A percentile compares a stretch with the other conserved stretches of the same genome.
phyloP scores from a whole-genome alignment of 2,888 invertebrate genomes.

The Amblyteles armatorius region DNA sequence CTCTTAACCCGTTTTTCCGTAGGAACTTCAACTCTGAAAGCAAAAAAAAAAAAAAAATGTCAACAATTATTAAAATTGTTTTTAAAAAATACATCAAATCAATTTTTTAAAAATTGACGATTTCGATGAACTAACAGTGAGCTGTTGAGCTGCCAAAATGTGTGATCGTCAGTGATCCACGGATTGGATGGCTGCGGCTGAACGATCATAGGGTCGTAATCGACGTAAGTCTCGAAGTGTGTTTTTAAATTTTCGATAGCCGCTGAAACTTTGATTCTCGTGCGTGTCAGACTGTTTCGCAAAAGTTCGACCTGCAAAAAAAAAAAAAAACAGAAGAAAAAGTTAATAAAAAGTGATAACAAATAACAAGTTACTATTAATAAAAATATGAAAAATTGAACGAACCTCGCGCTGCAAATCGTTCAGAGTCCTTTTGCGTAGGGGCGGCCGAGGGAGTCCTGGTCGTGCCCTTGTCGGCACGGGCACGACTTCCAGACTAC shows the following conservation, averaged over 20 bases:
- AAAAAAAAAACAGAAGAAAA: neutral
- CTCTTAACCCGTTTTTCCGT: slow-evolving; percentile 97
- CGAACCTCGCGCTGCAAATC: slow-evolving; percentile 92
- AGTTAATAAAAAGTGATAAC: neutral
- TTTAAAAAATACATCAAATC: neutral
- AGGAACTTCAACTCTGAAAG: slow-evolving; percentile 94
- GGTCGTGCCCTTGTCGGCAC: slow-evolving; percentile 91
- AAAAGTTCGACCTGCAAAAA: slow-evolving; percentile 90
- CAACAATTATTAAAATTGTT: slow-evolving; percentile 15
- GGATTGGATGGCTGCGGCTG: slow-evolving; percentile 97
- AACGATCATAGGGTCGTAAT: slow-evolving; percentile 97
- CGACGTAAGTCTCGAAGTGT: slow-evolving; percentile 96
- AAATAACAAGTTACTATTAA: no score
- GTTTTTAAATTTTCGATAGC: slow-evolving; percentile 95
- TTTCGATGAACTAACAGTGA: slow-evolving; percentile 89
- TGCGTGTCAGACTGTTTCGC: slow-evolving; percentile 92
- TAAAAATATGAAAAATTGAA: neutral
- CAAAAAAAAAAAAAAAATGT: neutral
- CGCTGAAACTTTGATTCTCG: slow-evolving; percentile 97
- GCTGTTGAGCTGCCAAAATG: slow-evolving; percentile 97
- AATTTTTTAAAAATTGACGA: neutral
- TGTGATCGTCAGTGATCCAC: slow-evolving; percentile 97
- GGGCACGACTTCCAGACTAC: slow-evolving; percentile 94
- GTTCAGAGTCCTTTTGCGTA: slow-evolving; percentile 90
- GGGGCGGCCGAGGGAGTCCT: slow-evolving; percentile 88